Evolutionary conservation across 2,797 vertebrate genomes (phyloP), one percentile per base, ranked within the genome.

Genomic region (Crocidura indochinensis): DNA sequence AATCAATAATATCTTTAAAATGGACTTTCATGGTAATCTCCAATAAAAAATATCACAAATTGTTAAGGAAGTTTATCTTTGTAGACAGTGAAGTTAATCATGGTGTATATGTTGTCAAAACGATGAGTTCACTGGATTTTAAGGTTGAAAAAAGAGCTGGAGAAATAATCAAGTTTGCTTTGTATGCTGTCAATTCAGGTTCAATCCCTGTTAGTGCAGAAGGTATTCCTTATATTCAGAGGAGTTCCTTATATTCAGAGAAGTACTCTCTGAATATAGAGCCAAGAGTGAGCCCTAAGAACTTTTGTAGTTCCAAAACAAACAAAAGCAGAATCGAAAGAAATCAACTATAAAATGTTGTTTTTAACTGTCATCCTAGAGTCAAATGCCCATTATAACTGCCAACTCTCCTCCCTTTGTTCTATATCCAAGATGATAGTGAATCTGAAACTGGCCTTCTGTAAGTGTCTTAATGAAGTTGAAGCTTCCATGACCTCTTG

Each of bases 61-160:
- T 64, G 64, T 95, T 88, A 96, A 51, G 84, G 81, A 44, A 71
- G 88, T 31, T 96, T 95, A 95, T 38, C 76, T 94, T 95, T 77
- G 93, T 31, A 91, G 92, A 84, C 87, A 84, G 87, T 51, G 81
- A 95, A 68, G 86, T 91, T 94, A 92, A 96, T 93, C 92, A 96
- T 80, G 78, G 83, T 87, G 38, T 83, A 47, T 77, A 69, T 8
- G 0, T 93, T 92, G 87, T 92, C 90, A 75, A 86, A 92, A 53
- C 49, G 80, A 56, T 49, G 69, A 88, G 53, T 69, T 86, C 46
- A 38, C 29, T 29, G 76, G 38, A 6, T 81, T 93, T 87, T 75
- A 83, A 96, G 77, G 84, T 95, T 27, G 0, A 88, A 60, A 60
- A 20, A 60, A 4, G 56, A 60, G 15, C 22, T 60, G 56, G 4